Conservation (phyloP, 2,797 vertebrate genomes). For the Glyptemys insculpta region DNA sequence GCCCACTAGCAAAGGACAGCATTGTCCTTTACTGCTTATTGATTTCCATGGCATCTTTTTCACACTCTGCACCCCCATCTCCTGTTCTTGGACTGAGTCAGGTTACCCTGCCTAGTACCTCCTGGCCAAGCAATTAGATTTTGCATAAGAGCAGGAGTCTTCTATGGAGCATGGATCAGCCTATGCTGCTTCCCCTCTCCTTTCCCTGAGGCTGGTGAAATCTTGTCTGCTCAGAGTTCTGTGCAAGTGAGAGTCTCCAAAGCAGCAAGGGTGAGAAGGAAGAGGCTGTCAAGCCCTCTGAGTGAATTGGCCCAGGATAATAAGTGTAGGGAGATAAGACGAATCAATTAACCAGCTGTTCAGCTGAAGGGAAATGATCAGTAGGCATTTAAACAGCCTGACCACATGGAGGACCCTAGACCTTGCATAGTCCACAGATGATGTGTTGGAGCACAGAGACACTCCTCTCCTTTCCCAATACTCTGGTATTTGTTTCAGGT, state of each 20-base stretch:
- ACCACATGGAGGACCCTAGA: neutral
- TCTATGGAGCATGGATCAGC: neutral
- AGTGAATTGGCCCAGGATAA: neutral
- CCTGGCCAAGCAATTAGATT: neutral
- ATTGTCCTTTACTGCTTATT: neutral
- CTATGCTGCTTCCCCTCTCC: neutral
- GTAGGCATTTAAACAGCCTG: neutral
- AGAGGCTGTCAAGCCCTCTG: neutral
- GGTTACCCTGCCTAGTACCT: neutral
- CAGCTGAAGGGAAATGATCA: neutral
- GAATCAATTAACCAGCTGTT: rapidly evolving
- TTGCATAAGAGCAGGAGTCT: neutral
- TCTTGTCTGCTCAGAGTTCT: neutral
- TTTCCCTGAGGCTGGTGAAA: neutral
- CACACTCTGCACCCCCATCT: neutral
- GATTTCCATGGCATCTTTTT: neutral
- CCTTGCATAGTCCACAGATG: neutral
- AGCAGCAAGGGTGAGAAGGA: neutral
- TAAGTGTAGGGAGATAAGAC: neutral
- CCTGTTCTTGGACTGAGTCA: neutral
- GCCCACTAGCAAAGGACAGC: neutral
- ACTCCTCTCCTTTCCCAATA: rapidly evolving
- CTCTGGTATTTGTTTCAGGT: rapidly evolving
- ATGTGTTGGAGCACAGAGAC: rapidly evolving
- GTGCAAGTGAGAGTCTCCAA: neutral